These are phyloP conservation scores for Drosophila rufa DNA, from an alignment of 1,140 invertebrate species.

Conservation along the genomic window DNA sequence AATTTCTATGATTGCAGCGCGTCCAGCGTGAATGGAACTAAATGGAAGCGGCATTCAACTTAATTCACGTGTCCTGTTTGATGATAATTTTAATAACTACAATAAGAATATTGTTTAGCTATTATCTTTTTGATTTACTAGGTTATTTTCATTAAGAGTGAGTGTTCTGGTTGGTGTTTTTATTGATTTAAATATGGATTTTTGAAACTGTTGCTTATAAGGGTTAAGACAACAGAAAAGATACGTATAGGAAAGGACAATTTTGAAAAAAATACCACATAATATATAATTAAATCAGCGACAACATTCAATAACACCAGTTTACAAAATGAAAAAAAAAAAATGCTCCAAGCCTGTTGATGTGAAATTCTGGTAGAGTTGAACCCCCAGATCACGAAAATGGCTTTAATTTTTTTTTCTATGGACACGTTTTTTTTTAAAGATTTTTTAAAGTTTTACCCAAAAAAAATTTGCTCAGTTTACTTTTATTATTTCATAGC, in stretches of 20 bases:
- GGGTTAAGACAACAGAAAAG: constrained; percentile 8
- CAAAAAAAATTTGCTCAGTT: no score
- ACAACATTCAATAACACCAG: constrained; percentile 41
- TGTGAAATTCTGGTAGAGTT: no score
- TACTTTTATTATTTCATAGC: no score
- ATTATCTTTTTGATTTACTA: constrained; percentile 19
- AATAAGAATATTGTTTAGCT: constrained; percentile 33
- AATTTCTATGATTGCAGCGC: constrained; percentile 34
- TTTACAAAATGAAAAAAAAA: no score
- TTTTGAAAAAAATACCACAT: not conserved
- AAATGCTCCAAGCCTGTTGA: no score
- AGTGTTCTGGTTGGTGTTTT: constrained; percentile 3
- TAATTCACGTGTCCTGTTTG: constrained; percentile 16
- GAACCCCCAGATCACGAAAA: no score
- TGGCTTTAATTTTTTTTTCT: no score
- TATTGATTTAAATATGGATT: not conserved
- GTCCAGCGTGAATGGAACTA: constrained; percentile 15
- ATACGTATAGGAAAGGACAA: not conserved
- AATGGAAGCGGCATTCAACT: constrained; percentile 19
- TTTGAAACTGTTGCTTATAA: constrained; percentile 18
- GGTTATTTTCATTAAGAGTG: constrained; percentile 19
- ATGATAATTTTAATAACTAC: constrained; percentile 34
- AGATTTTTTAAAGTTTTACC: no score
- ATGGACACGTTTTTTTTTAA: no score
- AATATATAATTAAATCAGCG: constrained; percentile 24